These are phyloP conservation scores for Vesta saturnalis DNA, from an alignment of 2,888 invertebrate genomes.

Conservation along the genomic window DNA sequence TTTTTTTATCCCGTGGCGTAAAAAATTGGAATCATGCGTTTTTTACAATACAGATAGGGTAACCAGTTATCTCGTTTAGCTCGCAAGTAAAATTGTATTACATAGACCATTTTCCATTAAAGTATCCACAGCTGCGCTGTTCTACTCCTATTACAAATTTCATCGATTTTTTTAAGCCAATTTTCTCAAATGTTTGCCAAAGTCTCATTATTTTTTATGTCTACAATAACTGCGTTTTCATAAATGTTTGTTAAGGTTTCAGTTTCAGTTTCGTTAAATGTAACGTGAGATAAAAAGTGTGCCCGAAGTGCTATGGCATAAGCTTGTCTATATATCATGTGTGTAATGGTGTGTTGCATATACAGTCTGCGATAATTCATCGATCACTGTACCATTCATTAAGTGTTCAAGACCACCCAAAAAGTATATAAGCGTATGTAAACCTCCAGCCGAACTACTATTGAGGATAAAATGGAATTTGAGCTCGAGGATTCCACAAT, in stretches of 20 bases:
- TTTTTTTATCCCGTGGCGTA: conserved; percentile 10
- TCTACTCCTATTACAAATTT: no score
- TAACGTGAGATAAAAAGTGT: not conserved
- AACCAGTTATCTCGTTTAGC: not conserved
- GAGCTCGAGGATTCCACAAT: no score
- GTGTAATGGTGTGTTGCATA: not conserved
- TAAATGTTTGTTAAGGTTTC: not conserved
- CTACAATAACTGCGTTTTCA: not conserved
- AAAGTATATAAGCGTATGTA: conserved; percentile 12
- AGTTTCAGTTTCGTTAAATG: not conserved
- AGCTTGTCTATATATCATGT: no score
- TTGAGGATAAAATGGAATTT: no score
- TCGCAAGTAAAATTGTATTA: not conserved
- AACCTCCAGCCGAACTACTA: no score
- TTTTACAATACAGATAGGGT: not conserved
- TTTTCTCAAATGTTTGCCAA: not conserved
- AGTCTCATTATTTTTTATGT: not conserved
- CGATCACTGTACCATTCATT: conserved; percentile 9
- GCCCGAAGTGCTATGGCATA: conserved; percentile 7
- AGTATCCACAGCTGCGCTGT: no score
- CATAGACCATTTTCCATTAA: no score
- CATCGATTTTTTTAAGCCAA: not conserved
- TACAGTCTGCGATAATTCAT: conserved; percentile 13
- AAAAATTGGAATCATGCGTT: conserved; percentile 7
- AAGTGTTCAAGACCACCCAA: conserved; percentile 12